Percentiles rank a stretch among this genome's conserved stretches.
phyloP scores from a whole-genome alignment of 2,113 vertebrate genomes.

The Columbina picui region DNA sequence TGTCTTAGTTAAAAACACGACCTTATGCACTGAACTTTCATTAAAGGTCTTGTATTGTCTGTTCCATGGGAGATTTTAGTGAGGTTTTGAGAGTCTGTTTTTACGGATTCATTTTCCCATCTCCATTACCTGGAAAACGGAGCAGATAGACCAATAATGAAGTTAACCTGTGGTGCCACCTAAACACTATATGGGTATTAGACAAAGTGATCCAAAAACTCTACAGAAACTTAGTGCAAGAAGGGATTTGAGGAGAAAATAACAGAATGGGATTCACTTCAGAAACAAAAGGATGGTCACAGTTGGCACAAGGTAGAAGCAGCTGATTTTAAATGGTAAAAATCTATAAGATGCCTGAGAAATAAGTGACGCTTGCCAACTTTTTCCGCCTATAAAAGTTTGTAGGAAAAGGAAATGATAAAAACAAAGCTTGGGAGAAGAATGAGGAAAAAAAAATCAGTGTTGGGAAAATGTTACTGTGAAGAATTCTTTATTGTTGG shows the following conservation, averaged over 20 bases:
- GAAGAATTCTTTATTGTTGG: not conserved
- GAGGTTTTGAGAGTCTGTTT: not conserved
- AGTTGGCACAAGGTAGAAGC: accelerated
- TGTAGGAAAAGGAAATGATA: not conserved
- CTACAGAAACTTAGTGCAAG: not conserved
- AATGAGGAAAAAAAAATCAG: not conserved
- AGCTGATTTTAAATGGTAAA: not conserved
- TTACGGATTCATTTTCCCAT: not conserved
- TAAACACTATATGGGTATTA: not conserved
- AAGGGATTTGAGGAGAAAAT: not conserved
- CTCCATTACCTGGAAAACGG: not conserved
- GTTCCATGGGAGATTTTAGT: not conserved
- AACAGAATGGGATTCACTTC: not conserved
- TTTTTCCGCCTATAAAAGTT: not conserved
- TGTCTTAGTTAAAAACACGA: not conserved
- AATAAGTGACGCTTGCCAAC: not conserved
- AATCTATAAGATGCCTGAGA: not conserved
- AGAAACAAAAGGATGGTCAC: not conserved
- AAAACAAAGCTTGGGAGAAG: not conserved
- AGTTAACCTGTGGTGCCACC: not conserved
- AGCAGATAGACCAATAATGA: not conserved
- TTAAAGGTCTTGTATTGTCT: not conserved
- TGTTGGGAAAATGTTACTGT: not conserved
- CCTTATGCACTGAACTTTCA: not conserved
- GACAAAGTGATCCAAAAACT: not conserved